Evolutionary conservation across 2,797 vertebrate species (phyloP).

Genomic region (Bryconaethiops microstoma): DNA sequence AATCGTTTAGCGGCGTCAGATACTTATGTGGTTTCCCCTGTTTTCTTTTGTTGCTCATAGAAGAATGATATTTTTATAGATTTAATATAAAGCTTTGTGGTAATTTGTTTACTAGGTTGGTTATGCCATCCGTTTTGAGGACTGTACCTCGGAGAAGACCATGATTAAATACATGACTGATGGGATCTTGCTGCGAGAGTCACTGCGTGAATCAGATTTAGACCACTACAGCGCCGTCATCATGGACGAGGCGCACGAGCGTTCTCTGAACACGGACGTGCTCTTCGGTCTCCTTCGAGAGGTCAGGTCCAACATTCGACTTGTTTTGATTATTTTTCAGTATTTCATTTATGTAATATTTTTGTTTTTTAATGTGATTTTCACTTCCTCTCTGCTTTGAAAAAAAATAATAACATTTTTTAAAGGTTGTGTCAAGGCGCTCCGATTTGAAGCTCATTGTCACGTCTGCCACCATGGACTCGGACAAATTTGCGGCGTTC

Average conservation of each 20-base stretch:
- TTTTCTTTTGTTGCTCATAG: background rate
- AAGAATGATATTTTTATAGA: background rate
- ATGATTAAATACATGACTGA: constrained; percentile 99
- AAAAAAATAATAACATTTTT: too few species aligned
- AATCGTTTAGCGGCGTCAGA: too few species aligned
- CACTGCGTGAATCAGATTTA: constrained; percentile 92
- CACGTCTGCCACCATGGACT: constrained; percentile 98
- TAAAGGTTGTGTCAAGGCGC: constrained; percentile 92
- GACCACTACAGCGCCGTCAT: constrained; percentile 98
- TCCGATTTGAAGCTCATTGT: constrained; percentile 97
- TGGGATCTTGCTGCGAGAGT: constrained; percentile 95
- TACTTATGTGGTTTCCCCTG: too few species aligned
- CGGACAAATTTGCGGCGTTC: constrained; percentile 96
- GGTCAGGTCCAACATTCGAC: constrained; percentile 70
- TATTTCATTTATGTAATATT: background rate
- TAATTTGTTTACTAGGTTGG: constrained; percentile 77
- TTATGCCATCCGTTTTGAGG: constrained; percentile 98
- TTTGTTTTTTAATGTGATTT: background rate
- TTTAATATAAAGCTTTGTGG: background rate
- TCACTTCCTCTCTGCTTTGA: background rate
- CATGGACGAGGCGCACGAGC: constrained; percentile 98
- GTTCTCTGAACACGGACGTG: constrained; percentile 96
- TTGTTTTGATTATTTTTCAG: background rate
- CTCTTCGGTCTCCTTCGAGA: constrained; percentile 94
- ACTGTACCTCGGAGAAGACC: constrained; percentile 95